Percentiles rank a stretch among this genome's conserved stretches.
These are phyloP conservation scores for Acrossocheilus fasciatus DNA, from an alignment of 2,797 vertebrate genomes.

Conservation along the genomic window DNA sequence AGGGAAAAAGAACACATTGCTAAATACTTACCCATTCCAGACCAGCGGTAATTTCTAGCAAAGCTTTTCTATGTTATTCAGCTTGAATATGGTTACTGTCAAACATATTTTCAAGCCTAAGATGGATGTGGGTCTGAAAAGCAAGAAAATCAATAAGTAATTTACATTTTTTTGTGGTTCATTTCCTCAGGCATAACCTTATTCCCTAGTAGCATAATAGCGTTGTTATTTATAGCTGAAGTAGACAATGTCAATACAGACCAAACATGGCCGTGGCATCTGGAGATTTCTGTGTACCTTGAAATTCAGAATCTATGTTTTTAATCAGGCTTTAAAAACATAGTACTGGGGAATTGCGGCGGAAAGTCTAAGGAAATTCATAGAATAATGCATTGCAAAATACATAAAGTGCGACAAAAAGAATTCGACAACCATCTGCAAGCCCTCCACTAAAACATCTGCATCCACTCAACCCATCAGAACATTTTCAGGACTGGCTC, in stretches of 20 bases:
- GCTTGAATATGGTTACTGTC: slow-evolving; percentile 51
- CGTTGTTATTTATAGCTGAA: slow-evolving; percentile 48
- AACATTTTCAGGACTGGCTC: slow-evolving; percentile 19
- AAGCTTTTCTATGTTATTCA: slow-evolving; percentile 44
- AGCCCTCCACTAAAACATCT: slow-evolving; percentile 39
- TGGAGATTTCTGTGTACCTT: slow-evolving; percentile 21
- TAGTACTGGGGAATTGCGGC: background rate
- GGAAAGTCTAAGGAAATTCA: background rate
- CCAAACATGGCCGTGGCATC: slow-evolving; percentile 19
- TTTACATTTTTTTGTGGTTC: slow-evolving; percentile 61
- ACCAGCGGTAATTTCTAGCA: slow-evolving; percentile 47
- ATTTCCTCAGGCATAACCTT: slow-evolving; percentile 50
- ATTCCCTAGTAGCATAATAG: slow-evolving; percentile 34
- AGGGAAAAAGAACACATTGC: background rate
- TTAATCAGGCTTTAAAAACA: slow-evolving; percentile 6
- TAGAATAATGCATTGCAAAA: background rate
- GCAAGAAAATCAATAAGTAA: slow-evolving; percentile 59
- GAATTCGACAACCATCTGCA: background rate
- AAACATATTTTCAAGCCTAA: slow-evolving; percentile 40
- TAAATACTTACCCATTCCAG: slow-evolving; percentile 37
- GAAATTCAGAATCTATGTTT: background rate
- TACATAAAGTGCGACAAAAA: slow-evolving; percentile 1
- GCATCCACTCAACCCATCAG: slow-evolving; percentile 42
- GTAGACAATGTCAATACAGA: slow-evolving; percentile 37
- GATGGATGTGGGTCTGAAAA: slow-evolving; percentile 49